Base-by-base conservation (phyloP, 2,113 vertebrate genomes). In the Fregetta grallaria region DNA sequence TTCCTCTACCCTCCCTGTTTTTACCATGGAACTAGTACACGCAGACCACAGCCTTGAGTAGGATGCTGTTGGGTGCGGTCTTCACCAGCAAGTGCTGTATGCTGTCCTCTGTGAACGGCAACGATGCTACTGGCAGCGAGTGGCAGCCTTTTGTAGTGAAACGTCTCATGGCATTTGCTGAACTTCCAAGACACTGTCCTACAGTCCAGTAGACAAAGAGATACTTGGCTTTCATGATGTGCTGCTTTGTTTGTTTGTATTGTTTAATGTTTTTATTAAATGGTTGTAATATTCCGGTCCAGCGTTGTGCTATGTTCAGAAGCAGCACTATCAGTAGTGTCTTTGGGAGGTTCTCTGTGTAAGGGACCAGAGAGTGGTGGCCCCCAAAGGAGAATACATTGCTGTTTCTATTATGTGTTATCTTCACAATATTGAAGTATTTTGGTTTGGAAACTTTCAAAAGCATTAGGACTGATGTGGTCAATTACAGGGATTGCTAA, bases 41-140 rank as follows among this genome's bases (percentile, higher is more conserved):
- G 30, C 15, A 50, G 10, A 30, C 36, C 4, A 2, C 40, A 73
- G 44, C 52, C 30, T 9, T 1, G 16, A 8, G 68, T 11, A 26
- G 34, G 63, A 42, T 56, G 50, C 50, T 84, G 25, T 23, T 80
- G 55, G 6, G 20, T 86, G 6, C 50, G 59, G 19, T 65, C 56
- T 38, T 53, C 52, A 50, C 19, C 65, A 62, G 30, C 42, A 32
- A 3, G n/a, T 34, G 71, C 72, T 38, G 20, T 45, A 1, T 76
- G 81, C 29, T 66, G 21, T 70, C 50, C 70, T 73, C 56, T 1
- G 0, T 45, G 58, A 26, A 14, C 9, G 5, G 34, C 62, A 53
- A 0, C 2, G 2, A 7, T 82, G 77, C 58, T 63, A 1, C 59
- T 50, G 25, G 47, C 67, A 58, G 82, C 1, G 0, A 67, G 40